Evolutionary conservation across 2,113 vertebrate species (phyloP), one percentile per base, ranked within the genome.

Genomic region (Etheostoma spectabile): DNA sequence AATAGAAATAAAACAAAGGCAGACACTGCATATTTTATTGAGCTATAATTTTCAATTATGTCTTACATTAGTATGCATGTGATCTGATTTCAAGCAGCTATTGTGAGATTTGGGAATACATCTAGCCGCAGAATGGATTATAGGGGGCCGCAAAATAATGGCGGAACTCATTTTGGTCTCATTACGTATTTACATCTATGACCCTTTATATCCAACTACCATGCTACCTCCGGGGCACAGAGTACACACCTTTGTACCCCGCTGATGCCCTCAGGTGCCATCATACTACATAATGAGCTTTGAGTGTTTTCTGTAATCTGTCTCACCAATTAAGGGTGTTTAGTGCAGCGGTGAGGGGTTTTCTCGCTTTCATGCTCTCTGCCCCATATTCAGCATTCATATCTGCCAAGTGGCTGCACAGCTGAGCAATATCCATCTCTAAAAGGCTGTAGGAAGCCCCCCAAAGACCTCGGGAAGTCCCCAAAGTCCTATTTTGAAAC

Each of bases 91-190:
- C 19, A 35, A 57, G 56, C 72, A 77, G 75, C 42, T 49, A 62
- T 19, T 78, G 60, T 49, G 38, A 78, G 53, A 60, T 75, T 42
- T 80, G 52, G 68, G 55, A 77, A 86, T 84, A 24, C 24, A 1
- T 84, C 15, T 16, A 53, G 1, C n/a, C 1, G 0, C 75, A 67
- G 62, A 79, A 21, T 22, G 63, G 69, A 74, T 80, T 61, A 87
- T 21, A 22, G 48, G 6, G 46, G 69, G 18, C 69, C 14, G 1
- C 64, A 46, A 57, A 63, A 57, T 35, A 21, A 73, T 57, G 61
- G 78, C 33, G 24, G 51, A 78, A 70, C 52, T 35, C 1, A 76
- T 82, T 84, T 70, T 52, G 79, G 51, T 51, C 60, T 80, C 79
- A 83, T 84, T 82, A 64, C 12, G 5, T 18, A 51, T 70, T 49